phyloP scores from a whole-genome alignment of 1,140 invertebrate species.

The Spodoptera litura region DNA sequence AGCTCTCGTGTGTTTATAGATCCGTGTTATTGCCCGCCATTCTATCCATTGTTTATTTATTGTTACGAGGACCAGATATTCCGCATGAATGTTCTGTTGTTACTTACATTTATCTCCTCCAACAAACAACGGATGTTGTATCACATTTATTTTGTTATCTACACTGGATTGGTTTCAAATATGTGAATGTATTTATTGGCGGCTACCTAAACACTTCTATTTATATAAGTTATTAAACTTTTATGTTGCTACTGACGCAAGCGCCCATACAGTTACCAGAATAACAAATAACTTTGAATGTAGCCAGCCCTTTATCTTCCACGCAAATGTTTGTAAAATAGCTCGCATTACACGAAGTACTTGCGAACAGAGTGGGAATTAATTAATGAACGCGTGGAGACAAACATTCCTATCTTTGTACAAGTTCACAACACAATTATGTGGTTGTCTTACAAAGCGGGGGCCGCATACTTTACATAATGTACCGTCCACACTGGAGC shows the following conservation, averaged over 20 bases:
- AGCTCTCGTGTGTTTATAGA: neutral
- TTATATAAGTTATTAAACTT: no score
- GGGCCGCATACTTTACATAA: conserved; percentile 13
- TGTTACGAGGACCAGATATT: neutral
- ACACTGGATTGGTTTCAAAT: neutral
- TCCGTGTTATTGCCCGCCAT: conserved; percentile 16
- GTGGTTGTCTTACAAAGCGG: conserved; percentile 11
- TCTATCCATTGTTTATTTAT: neutral
- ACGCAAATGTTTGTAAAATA: neutral
- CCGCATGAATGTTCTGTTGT: neutral
- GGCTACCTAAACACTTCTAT: no score
- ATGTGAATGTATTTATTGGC: neutral
- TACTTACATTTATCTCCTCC: neutral
- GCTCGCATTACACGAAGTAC: neutral
- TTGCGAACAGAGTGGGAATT: neutral
- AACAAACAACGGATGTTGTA: neutral
- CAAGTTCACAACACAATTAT: conserved; percentile 23
- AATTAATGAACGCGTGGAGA: neutral
- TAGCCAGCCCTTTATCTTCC: neutral
- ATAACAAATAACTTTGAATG: no score
- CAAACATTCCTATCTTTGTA: conserved; percentile 20
- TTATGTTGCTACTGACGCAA: no score
- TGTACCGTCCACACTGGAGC: neutral
- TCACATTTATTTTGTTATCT: neutral
- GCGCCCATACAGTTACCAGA: no score